These are phyloP conservation scores for Formica selysi DNA, from an alignment of 1,140 invertebrate genomes.

Conservation along the genomic window DNA sequence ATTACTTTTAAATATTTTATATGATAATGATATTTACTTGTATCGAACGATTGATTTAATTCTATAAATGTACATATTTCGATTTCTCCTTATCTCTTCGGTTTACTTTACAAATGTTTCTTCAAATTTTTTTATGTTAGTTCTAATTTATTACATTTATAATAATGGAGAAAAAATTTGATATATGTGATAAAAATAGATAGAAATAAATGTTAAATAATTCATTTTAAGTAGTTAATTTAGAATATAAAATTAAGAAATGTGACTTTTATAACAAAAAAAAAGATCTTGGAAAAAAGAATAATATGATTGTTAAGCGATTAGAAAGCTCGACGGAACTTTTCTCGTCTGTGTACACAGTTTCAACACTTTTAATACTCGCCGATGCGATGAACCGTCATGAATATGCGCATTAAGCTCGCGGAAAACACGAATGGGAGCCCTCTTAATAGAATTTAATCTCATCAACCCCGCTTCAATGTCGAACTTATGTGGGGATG, in stretches of 20 bases:
- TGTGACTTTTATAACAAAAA: background rate
- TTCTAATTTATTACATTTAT: too few relatives aligned
- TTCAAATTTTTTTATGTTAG: too few relatives aligned
- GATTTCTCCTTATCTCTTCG: too few relatives aligned
- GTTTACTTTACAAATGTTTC: too few relatives aligned
- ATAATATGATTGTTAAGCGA: background rate
- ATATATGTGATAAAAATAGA: too few relatives aligned
- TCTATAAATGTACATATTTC: too few relatives aligned
- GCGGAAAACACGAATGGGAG: slow-evolving; percentile 51
- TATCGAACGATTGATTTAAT: too few relatives aligned
- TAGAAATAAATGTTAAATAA: too few relatives aligned
- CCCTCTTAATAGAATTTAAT: slow-evolving; percentile 59
- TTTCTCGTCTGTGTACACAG: background rate
- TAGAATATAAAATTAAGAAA: background rate
- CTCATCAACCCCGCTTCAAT: slow-evolving; percentile 58
- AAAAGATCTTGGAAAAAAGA: background rate
- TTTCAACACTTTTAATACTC: slow-evolving; percentile 43
- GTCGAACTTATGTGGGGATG: slow-evolving; percentile 54
- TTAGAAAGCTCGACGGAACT: slow-evolving; percentile 8
- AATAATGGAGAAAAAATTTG: too few relatives aligned
- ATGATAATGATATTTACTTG: too few relatives aligned
- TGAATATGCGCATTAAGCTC: slow-evolving; percentile 56
- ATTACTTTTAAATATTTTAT: too few relatives aligned
- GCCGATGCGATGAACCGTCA: slow-evolving; percentile 37
- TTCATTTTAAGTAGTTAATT: background rate